Evolutionary conservation across 2,113 vertebrate genomes (phyloP).

Genomic region (Aegotheles bennettii): DNA sequence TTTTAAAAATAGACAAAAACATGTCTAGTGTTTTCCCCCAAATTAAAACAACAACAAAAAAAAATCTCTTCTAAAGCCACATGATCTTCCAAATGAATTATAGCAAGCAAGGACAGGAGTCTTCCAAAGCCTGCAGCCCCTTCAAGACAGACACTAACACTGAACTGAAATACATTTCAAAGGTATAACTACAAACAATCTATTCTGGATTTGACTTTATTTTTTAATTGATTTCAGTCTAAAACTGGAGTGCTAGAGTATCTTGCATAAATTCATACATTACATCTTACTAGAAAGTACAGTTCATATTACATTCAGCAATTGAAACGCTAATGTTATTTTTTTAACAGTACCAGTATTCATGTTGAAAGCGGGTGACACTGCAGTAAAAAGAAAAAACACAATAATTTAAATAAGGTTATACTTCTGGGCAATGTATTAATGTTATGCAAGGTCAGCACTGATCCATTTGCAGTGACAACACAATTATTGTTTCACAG

Average conservation of each 20-base stretch:
- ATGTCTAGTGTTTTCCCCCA: not conserved
- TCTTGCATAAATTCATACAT: not conserved
- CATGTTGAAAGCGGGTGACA: not conserved
- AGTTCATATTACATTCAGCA: not conserved
- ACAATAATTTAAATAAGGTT: not conserved
- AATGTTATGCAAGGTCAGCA: not conserved
- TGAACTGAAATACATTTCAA: not conserved
- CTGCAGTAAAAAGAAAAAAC: not conserved
- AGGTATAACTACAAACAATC: not conserved
- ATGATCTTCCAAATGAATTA: not conserved
- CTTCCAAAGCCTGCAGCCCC: not conserved
- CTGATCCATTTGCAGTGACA: not conserved
- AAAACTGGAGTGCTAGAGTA: not conserved
- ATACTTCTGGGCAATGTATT: not conserved
- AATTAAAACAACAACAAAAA: not conserved
- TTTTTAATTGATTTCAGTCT: not conserved
- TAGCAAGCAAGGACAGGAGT: not conserved
- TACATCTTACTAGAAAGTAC: not conserved
- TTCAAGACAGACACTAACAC: not conserved
- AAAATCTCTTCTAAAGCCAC: not conserved
- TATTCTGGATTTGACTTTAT: not conserved
- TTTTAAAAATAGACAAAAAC: slow-evolving; percentile 38
- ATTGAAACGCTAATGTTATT: not conserved
- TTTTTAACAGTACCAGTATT: not conserved
- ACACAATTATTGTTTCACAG: not conserved